phyloP scores from a whole-genome alignment of 2,888 invertebrate species.

The Heliconius aoede region DNA sequence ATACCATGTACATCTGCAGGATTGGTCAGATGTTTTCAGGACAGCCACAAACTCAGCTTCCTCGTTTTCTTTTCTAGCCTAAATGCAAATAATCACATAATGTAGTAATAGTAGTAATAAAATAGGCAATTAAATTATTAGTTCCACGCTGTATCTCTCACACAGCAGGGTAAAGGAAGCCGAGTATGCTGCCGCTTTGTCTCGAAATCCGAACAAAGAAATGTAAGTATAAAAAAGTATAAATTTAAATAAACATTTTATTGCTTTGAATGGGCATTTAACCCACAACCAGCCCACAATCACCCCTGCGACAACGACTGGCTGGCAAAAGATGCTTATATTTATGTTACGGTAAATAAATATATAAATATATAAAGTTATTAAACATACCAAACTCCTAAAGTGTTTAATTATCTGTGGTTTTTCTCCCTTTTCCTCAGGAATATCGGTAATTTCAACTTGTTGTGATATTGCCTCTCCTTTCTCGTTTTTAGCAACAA shows the following conservation, averaged over 20 bases:
- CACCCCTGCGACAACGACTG: too few species aligned
- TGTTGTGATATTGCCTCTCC: slow-evolving; percentile 95
- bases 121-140: too few species aligned
- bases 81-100: slow-evolving; percentile 40
- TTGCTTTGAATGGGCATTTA: too few species aligned
- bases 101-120: not conserved
- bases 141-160: too few species aligned
- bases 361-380: not conserved
- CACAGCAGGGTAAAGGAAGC: too few species aligned
- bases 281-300: too few species aligned
- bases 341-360: not conserved
- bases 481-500: slow-evolving; percentile 96
- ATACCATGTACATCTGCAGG: slow-evolving; percentile 93
- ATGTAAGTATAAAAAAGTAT: not conserved
- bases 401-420: slow-evolving; percentile 91
- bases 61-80: slow-evolving; percentile 84
- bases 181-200: too few species aligned
- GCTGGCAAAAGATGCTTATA: too few species aligned
- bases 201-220: too few species aligned
- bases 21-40: slow-evolving; percentile 89
- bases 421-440: slow-evolving; percentile 90
- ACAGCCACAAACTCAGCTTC: slow-evolving; percentile 90
- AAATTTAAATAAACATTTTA: not conserved
- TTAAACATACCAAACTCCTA: slow-evolving; percentile 86
- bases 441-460: slow-evolving; percentile 93